Base-by-base conservation (phyloP, 1,140 invertebrate species). In the Littorina saxatilis region DNA sequence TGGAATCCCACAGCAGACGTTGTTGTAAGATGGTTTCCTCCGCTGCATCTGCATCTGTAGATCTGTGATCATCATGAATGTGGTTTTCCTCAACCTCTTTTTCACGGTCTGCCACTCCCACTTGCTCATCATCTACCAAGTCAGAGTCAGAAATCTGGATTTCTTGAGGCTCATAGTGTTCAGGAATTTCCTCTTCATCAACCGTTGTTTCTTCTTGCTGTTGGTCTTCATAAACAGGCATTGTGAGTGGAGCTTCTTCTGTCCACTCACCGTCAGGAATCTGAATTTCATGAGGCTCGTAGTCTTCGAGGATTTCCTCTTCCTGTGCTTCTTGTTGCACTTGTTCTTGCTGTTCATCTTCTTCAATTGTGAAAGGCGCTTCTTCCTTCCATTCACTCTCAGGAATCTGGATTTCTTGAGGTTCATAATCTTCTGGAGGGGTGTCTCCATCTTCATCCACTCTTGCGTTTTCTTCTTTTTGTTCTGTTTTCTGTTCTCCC, bases 151-250 rank as follows among this genome's bases (percentile, higher is more conserved):
- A 27, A 40, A 47, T 27, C 23, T 15, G 4, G 20, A 73, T 73
- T 73, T 73, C 70, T 29, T 73, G 70, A 2, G 70, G 37, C 43
- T 40, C 37, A 11, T 73, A 50, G 40, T 39, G 43, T 27, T 74
- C 43, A 23, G 39, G 55, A 27, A 23, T n/a, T 20, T 2, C 55
- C n/a, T 58, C 55, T 58, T 58, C 0, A 20, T 58, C 55, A 7
- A 0, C 55, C 2, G 43, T 9, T 17, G 43, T n/a, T n/a, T 20
- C 4, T 7, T 15, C 15, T 27, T 5, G 0, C 0, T 15, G 13
- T 23, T 0, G 5, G 7, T 58, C 55, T 5, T 58, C 55, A 7
- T 20, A 15, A 7, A 5, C 23, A 15, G 7, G 15, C n/a, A 7
- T 15, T 5, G 17, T 58, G 1, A 58, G n/a, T 0, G 0, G 55